Evolutionary conservation across 2,797 vertebrate genomes (phyloP), one percentile per base, ranked within the genome.

Genomic region (Neosilurus hyrtlii): DNA sequence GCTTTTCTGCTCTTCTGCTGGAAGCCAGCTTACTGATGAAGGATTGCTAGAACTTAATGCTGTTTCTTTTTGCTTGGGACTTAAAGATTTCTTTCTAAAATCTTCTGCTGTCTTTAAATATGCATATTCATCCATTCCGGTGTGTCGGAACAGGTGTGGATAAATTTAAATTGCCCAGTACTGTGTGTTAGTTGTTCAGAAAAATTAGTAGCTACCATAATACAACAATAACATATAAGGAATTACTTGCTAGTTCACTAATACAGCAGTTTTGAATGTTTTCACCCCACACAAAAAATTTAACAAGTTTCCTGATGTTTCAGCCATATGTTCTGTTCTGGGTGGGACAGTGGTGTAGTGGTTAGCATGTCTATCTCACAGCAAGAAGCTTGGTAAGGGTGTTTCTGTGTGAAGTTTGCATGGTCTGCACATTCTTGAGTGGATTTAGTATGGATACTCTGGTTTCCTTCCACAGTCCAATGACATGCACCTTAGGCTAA

Each of bases 1-100:
- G 15, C 85, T 16, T 37, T 82, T 84, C 62, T 75, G 63, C 66
- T 57, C 63, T 56, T 86, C 63, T 26, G 9, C 43, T 82, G 61
- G 61, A 84, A 81, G 68, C 54, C 15, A 52, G 8, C 51, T 65
- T 65, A 43, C 57, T 76, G 37, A 66, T 82, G 81, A 76, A 80
- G 59, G 79, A 79, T 65, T 16, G 49, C 76, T 65, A 51, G 8
- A 78, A 14, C 75, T 49, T 63, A 78, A 30, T 63, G 16, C 43
- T 54, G 10, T 79, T 65, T 65, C 43, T 65, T 52, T 79, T 52
- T 79, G 43, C 61, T 79, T 20, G 6, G 9, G 9, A 52, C 24
- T 52, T 65, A 15, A 37, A 51, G 22, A 76, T 5, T 74, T 11
- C 18, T 37, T 61, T 43, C 35, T 76, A 3, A 76, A 61, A 37